Conservation (phyloP, 2,888 invertebrate genomes). For the Liposcelis brunnea region DNA sequence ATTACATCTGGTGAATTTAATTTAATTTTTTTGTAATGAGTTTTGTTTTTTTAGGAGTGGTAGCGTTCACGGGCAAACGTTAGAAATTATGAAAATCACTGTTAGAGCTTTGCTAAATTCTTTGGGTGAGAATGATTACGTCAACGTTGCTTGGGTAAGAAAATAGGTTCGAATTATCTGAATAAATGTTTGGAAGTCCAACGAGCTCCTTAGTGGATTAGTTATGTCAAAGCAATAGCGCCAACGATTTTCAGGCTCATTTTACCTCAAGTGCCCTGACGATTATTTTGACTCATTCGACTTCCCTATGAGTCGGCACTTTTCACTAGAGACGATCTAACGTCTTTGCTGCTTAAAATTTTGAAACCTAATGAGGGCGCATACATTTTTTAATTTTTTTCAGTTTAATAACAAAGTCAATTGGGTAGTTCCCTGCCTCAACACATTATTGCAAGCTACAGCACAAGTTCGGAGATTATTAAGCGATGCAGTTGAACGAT, state of each 20-base stretch:
- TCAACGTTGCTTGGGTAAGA: conserved; percentile 28
- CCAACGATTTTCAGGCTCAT: no score
- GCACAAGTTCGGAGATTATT: conserved; percentile 27
- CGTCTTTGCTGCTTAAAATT: no score
- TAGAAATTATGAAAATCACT: conserved; percentile 30
- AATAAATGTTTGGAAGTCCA: no score
- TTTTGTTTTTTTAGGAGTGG: conserved; percentile 24
- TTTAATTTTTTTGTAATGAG: background rate
- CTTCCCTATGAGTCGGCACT: no score
- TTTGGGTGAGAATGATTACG: conserved; percentile 31
- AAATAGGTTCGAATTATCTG: no score
- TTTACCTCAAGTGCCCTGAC: no score
- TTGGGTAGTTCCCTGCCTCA: conserved; percentile 24
- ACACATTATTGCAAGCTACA: conserved; percentile 29
- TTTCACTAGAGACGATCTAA: no score
- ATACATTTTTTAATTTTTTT: conserved; percentile 11
- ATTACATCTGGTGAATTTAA: background rate
- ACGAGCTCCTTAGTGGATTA: no score
- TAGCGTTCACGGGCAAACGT: conserved; percentile 31
- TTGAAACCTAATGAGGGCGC: background rate
- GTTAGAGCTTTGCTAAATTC: conserved; percentile 30
- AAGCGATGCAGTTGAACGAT: conserved; percentile 23
- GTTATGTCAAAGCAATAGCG: no score
- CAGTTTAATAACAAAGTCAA: conserved; percentile 25
- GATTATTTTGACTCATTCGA: no score